These are phyloP conservation scores for Glossosoma conforme DNA, from an alignment of 1,140 invertebrate species.

Conservation along the genomic window DNA sequence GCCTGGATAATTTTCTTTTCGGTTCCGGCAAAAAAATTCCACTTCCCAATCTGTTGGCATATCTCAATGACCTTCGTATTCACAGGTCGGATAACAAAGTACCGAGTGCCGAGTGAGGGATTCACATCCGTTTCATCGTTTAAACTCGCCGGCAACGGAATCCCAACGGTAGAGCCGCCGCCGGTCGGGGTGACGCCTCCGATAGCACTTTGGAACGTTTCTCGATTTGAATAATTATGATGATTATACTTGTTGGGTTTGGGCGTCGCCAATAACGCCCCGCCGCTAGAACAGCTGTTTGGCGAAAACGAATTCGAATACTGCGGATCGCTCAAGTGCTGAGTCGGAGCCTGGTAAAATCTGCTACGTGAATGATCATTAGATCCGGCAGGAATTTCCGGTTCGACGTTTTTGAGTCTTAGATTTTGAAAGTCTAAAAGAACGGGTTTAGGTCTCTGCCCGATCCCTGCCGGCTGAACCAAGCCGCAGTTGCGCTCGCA, in stretches of 20 bases:
- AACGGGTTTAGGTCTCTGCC: conserved; percentile 67
- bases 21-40: conserved; percentile 43
- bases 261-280: too few species aligned
- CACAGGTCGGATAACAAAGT: conserved; percentile 42
- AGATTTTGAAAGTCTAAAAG: conserved; percentile 47
- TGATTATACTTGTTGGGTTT: too few species aligned
- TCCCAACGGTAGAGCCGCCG: conserved; percentile 32
- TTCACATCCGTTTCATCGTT: too few species aligned
- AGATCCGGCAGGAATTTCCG: not conserved
- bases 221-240: too few species aligned
- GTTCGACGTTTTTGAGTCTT: conserved; percentile 15
- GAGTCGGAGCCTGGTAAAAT: too few species aligned
- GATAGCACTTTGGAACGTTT: too few species aligned
- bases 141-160: too few species aligned
- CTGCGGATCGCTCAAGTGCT: too few species aligned
- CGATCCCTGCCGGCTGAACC: conserved; percentile 69
- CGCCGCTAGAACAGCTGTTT: too few species aligned
- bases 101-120: conserved; percentile 30
- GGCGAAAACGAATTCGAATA: too few species aligned
- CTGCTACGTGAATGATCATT: too few species aligned
- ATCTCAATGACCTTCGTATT: conserved; percentile 40
- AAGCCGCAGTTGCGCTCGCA: conserved; percentile 70
- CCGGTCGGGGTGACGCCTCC: too few species aligned
- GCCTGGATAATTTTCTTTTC: conserved; percentile 45
- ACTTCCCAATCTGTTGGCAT: conserved; percentile 37